A percentile compares a stretch with the other conserved stretches of the same genome.
phyloP scores from a whole-genome alignment of 2,797 vertebrate genomes.

The Hoplostethus mediterraneus region DNA sequence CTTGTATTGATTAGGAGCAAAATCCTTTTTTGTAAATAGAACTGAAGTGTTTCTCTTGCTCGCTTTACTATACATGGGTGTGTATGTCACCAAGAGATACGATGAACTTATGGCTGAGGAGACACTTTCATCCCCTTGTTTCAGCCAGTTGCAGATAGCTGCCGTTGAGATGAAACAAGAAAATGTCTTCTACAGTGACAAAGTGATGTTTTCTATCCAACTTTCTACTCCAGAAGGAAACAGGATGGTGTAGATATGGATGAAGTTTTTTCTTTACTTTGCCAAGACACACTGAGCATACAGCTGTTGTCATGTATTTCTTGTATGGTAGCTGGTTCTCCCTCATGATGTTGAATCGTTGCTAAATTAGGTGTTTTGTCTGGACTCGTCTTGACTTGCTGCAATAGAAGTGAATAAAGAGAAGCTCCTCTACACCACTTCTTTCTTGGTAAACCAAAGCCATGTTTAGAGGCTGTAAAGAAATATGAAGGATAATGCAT shows the following conservation, averaged over 20 bases:
- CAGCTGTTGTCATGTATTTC: conserved; percentile 6
- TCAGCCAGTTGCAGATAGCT: conserved; percentile 10
- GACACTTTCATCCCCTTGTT: not conserved
- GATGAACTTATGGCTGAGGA: not conserved
- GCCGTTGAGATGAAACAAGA: not conserved
- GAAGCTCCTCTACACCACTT: conserved; percentile 37
- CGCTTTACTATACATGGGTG: conserved; percentile 31
- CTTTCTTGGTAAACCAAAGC: conserved; percentile 66
- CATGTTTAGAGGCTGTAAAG: conserved; percentile 38
- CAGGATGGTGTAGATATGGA: conserved; percentile 6
- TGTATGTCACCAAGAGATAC: conserved; percentile 4
- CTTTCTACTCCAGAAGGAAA: conserved; percentile 17
- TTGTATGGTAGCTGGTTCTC: not conserved
- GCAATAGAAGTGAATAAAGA: conserved; percentile 30
- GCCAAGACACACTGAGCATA: conserved; percentile 1
- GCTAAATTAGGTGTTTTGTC: conserved; percentile 13
- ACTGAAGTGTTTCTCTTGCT: conserved; percentile 25
- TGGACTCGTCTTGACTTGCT: conserved; percentile 13
- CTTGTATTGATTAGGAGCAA: conserved; percentile 37
- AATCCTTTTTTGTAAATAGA: conserved; percentile 73
- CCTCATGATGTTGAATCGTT: conserved; percentile 6
- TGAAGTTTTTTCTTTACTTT: conserved; percentile 17
- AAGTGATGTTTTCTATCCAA: conserved; percentile 4
- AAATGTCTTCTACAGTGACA: conserved; percentile 17
- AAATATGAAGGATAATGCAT: not conserved